Evolutionary conservation across 2,113 vertebrate species (phyloP), one percentile per base, ranked within the genome.

Genomic region (Ciconia maguari): DNA sequence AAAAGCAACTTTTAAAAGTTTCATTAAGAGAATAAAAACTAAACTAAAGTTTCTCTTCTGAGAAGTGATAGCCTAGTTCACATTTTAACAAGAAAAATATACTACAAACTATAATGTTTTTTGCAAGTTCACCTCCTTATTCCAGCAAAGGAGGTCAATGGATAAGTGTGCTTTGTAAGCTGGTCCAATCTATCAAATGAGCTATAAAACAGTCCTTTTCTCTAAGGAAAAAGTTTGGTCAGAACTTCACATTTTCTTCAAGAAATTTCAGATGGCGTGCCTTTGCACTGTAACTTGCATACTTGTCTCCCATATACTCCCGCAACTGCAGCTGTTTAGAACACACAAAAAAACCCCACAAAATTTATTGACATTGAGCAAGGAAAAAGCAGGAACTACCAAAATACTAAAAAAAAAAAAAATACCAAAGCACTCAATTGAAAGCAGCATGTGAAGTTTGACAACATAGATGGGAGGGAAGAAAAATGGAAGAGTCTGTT

Each of bases 241-340:
- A 98, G 97, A 98, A 98, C 86, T 98, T 98, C 96, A 99, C 92
- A 90, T 98, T 97, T 98, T 99, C 99, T 97, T 99, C 99, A 88
- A 99, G 99, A 94, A 99, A 99, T 95, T 99, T 99, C 46, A 99
- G 97, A 77, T 99, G 99, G 36, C 98, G 99, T 95, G 98, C 99
- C 98, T 99, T 99, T 15, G 98, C 97, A 11, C 98, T 98, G 66
- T 99, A 99, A 46, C 94, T 57, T 22, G 75, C 86, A 17, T 99
- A 99, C 78, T 99, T 99, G 77, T 99, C 99, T 72, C 99, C 99
- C 99, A 99, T 98, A 21, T 98, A 98, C 68, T 99, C 94, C 92
- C 90, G 98, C 89, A 99, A 97, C 95, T 82, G 96, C 92, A 98
- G 91, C 99, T 99, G 68, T 96, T 94, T 3, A 95, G 80, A 94